phyloP scores from a whole-genome alignment of 23 tunicate species.

The Trididemnum clinides region DNA sequence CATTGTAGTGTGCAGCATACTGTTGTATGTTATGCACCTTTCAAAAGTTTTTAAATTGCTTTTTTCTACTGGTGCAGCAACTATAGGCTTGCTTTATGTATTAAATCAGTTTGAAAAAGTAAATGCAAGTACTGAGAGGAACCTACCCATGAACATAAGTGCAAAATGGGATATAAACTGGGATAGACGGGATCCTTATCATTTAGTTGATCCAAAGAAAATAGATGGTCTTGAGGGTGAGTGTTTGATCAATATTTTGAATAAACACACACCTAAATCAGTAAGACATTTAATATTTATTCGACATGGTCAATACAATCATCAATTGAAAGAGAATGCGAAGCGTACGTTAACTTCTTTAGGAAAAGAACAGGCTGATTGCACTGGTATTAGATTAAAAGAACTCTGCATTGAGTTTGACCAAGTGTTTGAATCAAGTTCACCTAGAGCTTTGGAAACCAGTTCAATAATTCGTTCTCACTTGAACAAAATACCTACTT shows the following conservation, averaged over 20 bases:
- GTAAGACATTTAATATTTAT: constrained; percentile 70
- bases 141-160: too few relatives aligned
- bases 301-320: constrained; percentile 91
- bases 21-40: too few relatives aligned
- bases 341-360: constrained; percentile 47
- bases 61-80: too few relatives aligned
- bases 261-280: constrained; percentile 50
- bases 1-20: too few relatives aligned
- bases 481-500: constrained; percentile 20
- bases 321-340: constrained; percentile 53
- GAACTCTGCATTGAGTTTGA: constrained; percentile 29
- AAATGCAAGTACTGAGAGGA: too few relatives aligned
- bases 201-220: constrained; percentile 34
- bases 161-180: constrained; percentile 72
- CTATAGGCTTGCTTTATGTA: too few relatives aligned
- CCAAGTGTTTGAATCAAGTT: constrained; percentile 56
- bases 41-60: too few relatives aligned
- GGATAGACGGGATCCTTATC: constrained; percentile 70
- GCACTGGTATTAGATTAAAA: constrained; percentile 65
- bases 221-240: not conserved
- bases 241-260: not conserved
- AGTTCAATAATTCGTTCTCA: constrained; percentile 42
- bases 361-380: constrained; percentile 82
- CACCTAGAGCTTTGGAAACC: constrained; percentile 90
- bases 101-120: not conserved